A percentile compares a stretch with the other conserved stretches of the same genome.
Evolutionary conservation across 2,113 vertebrate species (phyloP).

Genomic region (Megatriorchis doriae): DNA sequence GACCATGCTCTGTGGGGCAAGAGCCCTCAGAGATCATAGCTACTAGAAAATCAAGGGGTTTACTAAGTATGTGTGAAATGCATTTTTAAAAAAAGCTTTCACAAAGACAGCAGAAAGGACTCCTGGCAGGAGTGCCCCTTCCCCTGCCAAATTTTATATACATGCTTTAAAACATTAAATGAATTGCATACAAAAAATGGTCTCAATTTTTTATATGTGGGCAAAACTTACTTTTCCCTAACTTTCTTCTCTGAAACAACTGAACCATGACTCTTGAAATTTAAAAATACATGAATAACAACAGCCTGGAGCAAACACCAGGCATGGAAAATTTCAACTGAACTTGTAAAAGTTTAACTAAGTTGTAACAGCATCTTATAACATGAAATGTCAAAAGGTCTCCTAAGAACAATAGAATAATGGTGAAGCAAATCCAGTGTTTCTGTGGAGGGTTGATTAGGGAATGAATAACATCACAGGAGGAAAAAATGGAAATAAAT

Average conservation of each 20-base stretch:
- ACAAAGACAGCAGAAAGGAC: background rate
- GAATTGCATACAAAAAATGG: background rate
- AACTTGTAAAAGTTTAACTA: conserved; percentile 7
- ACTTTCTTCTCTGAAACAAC: conserved; percentile 6
- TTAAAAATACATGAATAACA: background rate
- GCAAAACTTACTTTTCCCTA: background rate
- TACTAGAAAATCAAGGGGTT: background rate
- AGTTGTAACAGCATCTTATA: background rate
- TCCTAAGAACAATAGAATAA: background rate
- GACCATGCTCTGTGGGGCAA: background rate
- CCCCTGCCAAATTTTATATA: background rate
- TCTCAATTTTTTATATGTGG: background rate
- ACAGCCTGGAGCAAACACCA: background rate
- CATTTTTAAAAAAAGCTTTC: background rate
- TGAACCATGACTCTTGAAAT: conserved; percentile 25
- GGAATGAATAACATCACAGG: background rate
- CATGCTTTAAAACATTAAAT: background rate
- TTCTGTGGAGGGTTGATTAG: background rate
- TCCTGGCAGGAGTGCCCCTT: background rate
- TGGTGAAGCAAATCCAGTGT: background rate
- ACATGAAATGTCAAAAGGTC: background rate
- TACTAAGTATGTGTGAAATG: background rate
- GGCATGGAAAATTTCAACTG: conserved; percentile 15
- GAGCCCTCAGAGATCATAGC: background rate
- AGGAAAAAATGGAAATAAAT: background rate